Conservation (phyloP, 2,113 vertebrate genomes). For the Lethenteron camtschaticum region DNA sequence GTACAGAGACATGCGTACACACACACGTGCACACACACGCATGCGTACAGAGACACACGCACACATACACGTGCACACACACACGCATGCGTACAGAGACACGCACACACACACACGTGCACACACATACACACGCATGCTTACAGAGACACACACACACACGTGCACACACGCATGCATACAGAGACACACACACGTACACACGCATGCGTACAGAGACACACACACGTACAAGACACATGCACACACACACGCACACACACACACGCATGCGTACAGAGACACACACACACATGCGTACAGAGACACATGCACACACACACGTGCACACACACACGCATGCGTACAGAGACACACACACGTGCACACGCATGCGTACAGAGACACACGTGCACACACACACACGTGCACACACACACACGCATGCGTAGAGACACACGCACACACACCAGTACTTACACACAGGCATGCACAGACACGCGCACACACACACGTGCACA, state of each 20-base stretch:
- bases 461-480: too few species aligned
- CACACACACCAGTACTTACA: too few species aligned
- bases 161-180: background rate
- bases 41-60: background rate
- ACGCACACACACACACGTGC: background rate
- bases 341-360: too few species aligned
- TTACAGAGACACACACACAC: background rate
- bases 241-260: background rate
- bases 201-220: background rate
- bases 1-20: background rate
- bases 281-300: too few species aligned
- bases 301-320: too few species aligned
- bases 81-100: background rate
- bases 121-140: background rate
- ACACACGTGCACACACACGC: background rate
- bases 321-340: too few species aligned
- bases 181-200: background rate
- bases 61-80: background rate
- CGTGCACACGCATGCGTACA: too few species aligned
- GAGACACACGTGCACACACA: too few species aligned
- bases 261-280: too few species aligned
- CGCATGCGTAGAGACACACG: too few species aligned
- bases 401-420: too few species aligned
- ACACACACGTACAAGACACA: background rate
- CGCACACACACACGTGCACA: too few species aligned